Conservation (phyloP, 2,888 invertebrate genomes). For the Rotaria sp. region DNA sequence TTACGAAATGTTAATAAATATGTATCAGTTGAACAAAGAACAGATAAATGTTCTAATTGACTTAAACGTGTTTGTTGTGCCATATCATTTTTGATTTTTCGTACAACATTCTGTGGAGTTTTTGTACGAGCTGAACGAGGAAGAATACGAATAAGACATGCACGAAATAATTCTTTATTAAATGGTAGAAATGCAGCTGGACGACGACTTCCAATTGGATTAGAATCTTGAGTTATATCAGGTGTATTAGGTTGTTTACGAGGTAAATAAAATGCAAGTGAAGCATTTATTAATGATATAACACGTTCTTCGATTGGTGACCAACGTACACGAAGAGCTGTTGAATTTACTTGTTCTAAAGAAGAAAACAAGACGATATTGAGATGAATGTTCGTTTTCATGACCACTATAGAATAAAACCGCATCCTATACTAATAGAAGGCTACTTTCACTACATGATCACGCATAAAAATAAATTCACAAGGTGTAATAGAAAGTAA, state of each 20-base stretch:
- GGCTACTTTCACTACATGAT: too few species aligned
- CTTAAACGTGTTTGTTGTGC: background rate
- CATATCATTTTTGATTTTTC: background rate
- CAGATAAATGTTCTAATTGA: background rate
- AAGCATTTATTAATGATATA: background rate
- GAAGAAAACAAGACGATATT: background rate
- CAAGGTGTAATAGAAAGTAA: too few species aligned
- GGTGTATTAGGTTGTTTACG: background rate
- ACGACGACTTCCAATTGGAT: background rate
- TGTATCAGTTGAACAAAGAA: background rate
- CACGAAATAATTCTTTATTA: slow-evolving; percentile 15
- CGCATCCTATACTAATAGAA: too few species aligned
- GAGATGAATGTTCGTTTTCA: too few species aligned
- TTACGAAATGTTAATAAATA: background rate
- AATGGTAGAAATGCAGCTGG: slow-evolving; percentile 11
- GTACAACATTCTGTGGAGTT: background rate
- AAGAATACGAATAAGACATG: slow-evolving; percentile 15
- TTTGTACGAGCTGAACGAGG: slow-evolving; percentile 15
- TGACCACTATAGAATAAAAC: too few species aligned
- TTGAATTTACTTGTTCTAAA: background rate
- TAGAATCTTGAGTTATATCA: background rate
- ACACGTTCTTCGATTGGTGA: slow-evolving; percentile 13
- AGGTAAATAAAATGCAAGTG: background rate
- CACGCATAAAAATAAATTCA: too few species aligned
- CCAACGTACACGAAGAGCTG: slow-evolving; percentile 15